A percentile compares a stretch with the other conserved stretches of the same genome.
Conservation (phyloP, 2,113 vertebrate genomes). For the Willisornis vidua region DNA sequence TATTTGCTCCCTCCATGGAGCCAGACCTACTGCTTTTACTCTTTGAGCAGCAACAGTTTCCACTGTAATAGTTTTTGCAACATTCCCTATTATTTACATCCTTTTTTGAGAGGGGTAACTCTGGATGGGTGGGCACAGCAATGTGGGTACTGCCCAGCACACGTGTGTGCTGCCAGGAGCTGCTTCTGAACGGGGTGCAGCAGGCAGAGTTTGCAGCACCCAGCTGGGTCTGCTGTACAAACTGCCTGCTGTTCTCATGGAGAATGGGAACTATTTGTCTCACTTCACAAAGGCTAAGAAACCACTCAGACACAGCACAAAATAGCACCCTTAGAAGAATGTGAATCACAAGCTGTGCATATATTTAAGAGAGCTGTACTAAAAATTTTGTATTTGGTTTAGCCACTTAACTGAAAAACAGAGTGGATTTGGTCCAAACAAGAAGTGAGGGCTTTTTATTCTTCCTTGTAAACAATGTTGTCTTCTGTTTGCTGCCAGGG, state of each 20-base stretch:
- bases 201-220: background rate
- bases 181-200: background rate
- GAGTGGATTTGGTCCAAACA: slow-evolving; percentile 27
- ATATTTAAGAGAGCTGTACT: slow-evolving; percentile 1
- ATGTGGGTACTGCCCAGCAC: background rate
- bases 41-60: background rate
- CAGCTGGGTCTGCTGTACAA: background rate
- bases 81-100: background rate
- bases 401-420: slow-evolving; percentile 24
- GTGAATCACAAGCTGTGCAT: background rate
- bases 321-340: background rate
- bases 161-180: background rate
- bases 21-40: background rate
- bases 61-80: background rate
- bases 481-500: slow-evolving; percentile 4
- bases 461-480: slow-evolving; percentile 14
- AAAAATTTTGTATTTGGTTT: slow-evolving; percentile 12
- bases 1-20: background rate
- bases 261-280: slow-evolving; percentile 3
- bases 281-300: slow-evolving; percentile 25
- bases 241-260: background rate
- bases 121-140: background rate
- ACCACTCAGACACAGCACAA: background rate
- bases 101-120: background rate
- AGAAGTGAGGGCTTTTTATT: background rate